These are phyloP conservation scores for Adelphocoris suturalis DNA, from an alignment of 2,888 invertebrate species.

Conservation along the genomic window DNA sequence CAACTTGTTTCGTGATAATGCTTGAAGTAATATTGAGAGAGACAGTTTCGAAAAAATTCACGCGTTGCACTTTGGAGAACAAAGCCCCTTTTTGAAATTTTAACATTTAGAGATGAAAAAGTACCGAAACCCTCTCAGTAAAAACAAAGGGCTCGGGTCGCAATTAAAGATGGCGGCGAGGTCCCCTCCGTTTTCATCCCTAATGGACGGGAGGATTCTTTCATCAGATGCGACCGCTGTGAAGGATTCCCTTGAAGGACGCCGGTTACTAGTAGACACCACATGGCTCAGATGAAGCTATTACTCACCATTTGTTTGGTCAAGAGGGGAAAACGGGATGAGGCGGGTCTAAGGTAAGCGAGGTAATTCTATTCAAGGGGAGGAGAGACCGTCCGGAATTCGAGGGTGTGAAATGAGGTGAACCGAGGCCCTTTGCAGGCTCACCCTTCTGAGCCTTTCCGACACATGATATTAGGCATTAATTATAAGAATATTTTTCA, in stretches of 20 bases:
- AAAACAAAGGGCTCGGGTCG: slow-evolving; percentile 25
- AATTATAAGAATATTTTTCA: no score
- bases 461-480: no score
- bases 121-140: slow-evolving; percentile 2
- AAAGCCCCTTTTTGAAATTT: not conserved
- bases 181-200: slow-evolving; percentile 38
- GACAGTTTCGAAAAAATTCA: not conserved
- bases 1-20: no score
- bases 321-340: slow-evolving; percentile 21
- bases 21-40: no score
- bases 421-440: not conserved
- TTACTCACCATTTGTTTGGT: slow-evolving; percentile 68
- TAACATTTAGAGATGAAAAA: slow-evolving; percentile 30
- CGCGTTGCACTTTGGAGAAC: not conserved
- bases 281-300: slow-evolving; percentile 61
- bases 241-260: slow-evolving; percentile 33
- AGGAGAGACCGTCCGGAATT: slow-evolving; percentile 35
- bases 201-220: slow-evolving; percentile 53
- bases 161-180: slow-evolving; percentile 35
- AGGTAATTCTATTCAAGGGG: slow-evolving; percentile 66
- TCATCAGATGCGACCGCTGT: slow-evolving; percentile 31
- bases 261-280: not conserved
- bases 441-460: not conserved
- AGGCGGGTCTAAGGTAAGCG: slow-evolving; percentile 6
- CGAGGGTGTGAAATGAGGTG: slow-evolving; percentile 64